Evolutionary conservation across 2,113 vertebrate species (phyloP).

Genomic region (Collichthys lucidus): DNA sequence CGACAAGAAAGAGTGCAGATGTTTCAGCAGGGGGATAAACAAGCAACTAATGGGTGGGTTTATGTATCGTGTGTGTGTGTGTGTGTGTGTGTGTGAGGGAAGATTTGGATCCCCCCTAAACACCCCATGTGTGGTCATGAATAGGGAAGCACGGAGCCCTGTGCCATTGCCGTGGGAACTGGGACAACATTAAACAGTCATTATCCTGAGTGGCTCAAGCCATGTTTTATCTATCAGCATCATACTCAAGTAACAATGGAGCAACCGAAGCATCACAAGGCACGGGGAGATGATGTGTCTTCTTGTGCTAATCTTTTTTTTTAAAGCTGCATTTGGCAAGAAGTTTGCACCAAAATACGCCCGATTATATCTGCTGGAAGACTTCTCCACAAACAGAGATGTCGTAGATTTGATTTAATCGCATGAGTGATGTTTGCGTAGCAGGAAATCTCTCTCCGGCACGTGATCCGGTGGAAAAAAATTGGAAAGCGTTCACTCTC

Average conservation of each 20-base stretch:
- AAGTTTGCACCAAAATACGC: constrained; percentile 41
- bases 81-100: constrained; percentile 12
- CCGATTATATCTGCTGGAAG: background rate
- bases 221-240: constrained; percentile 69
- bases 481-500: background rate
- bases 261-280: constrained; percentile 41
- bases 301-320: constrained; percentile 44
- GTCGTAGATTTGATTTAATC: constrained; percentile 28
- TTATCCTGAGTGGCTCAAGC: constrained; percentile 72
- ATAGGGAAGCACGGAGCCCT: constrained; percentile 53
- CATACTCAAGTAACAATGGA: constrained; percentile 65
- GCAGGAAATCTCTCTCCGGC: background rate
- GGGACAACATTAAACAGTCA: constrained; percentile 77
- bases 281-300: constrained; percentile 41
- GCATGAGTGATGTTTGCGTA: background rate
- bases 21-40: constrained; percentile 55
- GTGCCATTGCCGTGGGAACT: constrained; percentile 77
- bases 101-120: constrained; percentile 54
- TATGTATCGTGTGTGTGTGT: constrained; percentile 6
- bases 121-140: constrained; percentile 71
- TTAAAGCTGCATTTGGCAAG: constrained; percentile 24
- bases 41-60: constrained; percentile 58
- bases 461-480: constrained; percentile 8
- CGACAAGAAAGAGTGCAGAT: constrained; percentile 20
- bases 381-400: constrained; percentile 3